phyloP scores from a whole-genome alignment of 2,113 vertebrate species.

The Dinomys branickii region DNA sequence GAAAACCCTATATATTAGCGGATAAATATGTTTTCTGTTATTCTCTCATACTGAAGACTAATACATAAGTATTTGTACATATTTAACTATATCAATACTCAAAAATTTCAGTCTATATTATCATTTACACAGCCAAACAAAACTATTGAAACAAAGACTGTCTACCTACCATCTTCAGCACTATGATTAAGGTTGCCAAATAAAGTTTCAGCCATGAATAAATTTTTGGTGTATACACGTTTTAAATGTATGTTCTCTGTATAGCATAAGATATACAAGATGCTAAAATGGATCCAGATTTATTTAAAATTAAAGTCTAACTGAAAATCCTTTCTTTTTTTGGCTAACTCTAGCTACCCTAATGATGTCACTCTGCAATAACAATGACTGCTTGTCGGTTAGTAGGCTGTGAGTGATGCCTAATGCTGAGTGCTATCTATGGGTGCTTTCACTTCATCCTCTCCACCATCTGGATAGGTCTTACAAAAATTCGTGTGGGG shows the following conservation, averaged over 20 bases:
- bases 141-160: background rate
- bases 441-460: slow-evolving; percentile 19
- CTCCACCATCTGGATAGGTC: background rate
- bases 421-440: background rate
- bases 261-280: background rate
- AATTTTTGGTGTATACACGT: background rate
- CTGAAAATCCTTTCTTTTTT: background rate
- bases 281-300: background rate
- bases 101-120: background rate
- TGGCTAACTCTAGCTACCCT: background rate
- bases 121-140: slow-evolving; percentile 18
- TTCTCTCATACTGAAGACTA: background rate
- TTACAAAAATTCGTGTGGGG: background rate
- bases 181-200: background rate
- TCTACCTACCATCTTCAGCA: background rate
- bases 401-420: background rate
- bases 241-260: background rate
- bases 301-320: slow-evolving; percentile 52
- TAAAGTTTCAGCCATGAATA: slow-evolving; percentile 17
- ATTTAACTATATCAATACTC: background rate
- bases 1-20: background rate
- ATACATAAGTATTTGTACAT: background rate
- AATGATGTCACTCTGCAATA: background rate
- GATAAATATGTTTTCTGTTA: slow-evolving; percentile 17
- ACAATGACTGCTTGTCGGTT: background rate